phyloP scores from a whole-genome alignment of 2,113 vertebrate genomes.

The Callithrix jacchus region DNA sequence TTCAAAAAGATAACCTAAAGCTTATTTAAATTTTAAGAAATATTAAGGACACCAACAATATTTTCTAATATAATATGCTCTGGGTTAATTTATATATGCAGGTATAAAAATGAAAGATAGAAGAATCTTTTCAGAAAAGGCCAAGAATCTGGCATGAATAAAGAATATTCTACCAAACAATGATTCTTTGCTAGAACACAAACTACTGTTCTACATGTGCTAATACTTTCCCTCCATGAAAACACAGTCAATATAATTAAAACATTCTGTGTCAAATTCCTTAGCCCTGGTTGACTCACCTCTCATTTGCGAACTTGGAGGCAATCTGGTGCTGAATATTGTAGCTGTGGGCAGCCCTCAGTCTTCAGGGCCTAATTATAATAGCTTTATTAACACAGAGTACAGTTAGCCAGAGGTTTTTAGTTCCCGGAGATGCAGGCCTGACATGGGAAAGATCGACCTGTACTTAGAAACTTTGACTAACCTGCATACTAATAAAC shows the following conservation, averaged over 20 bases:
- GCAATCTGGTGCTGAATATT: background rate
- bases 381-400: background rate
- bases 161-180: background rate
- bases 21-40: background rate
- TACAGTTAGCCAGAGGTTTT: background rate
- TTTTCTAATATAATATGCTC: background rate
- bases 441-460: background rate
- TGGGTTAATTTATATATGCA: background rate
- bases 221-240: background rate
- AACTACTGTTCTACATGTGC: background rate
- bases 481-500: background rate
- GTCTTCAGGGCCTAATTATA: background rate
- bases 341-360: background rate
- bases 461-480: background rate
- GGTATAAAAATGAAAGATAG: background rate
- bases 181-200: background rate
- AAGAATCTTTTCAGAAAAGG: background rate
- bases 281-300: background rate
- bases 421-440: background rate
- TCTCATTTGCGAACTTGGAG: background rate
- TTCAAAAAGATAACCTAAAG: background rate
- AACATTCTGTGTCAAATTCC: background rate
- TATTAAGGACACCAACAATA: background rate
- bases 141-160: background rate
- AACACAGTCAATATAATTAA: background rate